Conservation (phyloP, 2,888 invertebrate genomes). For the Drosophila barbarae region DNA sequence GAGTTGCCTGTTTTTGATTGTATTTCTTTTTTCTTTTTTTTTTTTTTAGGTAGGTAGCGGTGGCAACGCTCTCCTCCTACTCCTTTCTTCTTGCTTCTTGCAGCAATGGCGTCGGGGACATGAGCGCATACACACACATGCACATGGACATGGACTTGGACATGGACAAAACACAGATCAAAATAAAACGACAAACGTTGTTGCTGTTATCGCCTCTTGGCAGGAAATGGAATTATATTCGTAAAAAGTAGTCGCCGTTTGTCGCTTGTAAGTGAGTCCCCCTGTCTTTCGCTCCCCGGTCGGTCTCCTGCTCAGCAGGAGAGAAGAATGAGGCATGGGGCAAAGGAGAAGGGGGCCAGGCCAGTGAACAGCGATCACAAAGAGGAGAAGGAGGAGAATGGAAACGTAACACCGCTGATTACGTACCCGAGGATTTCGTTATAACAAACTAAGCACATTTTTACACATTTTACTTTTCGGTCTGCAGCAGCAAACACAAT, state of each 20-base stretch:
- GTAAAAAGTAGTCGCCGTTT: slow-evolving; percentile 66
- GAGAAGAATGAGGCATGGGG: slow-evolving; percentile 10
- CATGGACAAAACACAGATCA: slow-evolving; percentile 23
- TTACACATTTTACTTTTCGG: slow-evolving; percentile 57
- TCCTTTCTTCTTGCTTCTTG: slow-evolving; percentile 2
- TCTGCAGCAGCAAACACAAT: slow-evolving; percentile 27
- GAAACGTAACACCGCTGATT: slow-evolving; percentile 63
- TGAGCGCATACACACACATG: slow-evolving; percentile 28
- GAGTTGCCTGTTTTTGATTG: slow-evolving; percentile 24
- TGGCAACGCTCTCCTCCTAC: slow-evolving; percentile 14
- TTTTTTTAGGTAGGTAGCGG: slow-evolving; percentile 44
- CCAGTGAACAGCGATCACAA: slow-evolving; percentile 10
- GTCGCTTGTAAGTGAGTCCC: slow-evolving; percentile 37
- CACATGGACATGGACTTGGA: slow-evolving; percentile 12
- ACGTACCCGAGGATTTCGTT: slow-evolving; percentile 62
- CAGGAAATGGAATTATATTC: slow-evolving; percentile 77
- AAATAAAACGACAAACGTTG: slow-evolving; percentile 49
- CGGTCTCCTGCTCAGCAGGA: slow-evolving; percentile 26
- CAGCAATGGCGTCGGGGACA: slow-evolving; percentile 65
- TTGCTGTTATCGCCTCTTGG: slow-evolving; percentile 75
- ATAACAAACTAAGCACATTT: slow-evolving; percentile 61
- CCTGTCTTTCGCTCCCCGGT: slow-evolving; percentile 8
- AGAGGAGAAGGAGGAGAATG: slow-evolving; percentile 22
- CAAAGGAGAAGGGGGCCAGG: slow-evolving; percentile 40
- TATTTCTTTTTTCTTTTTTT: slow-evolving; percentile 6